These are phyloP conservation scores for Rhamnusium bicolor DNA, from an alignment of 2,888 invertebrate genomes.

Conservation along the genomic window DNA sequence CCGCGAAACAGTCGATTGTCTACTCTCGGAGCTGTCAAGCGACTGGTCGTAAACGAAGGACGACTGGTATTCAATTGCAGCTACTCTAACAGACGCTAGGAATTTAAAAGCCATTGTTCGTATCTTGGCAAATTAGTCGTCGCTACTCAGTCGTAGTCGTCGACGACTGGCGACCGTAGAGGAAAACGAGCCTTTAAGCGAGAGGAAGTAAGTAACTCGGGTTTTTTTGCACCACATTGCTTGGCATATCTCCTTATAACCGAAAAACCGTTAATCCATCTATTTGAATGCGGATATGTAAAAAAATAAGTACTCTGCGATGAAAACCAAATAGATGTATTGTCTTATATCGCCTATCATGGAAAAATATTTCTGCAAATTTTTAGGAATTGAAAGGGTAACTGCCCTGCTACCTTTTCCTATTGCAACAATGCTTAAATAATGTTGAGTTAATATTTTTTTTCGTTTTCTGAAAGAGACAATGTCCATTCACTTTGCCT, in stretches of 20 bases:
- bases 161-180: no score
- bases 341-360: background rate
- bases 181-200: no score
- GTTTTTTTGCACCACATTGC: constrained; percentile 44
- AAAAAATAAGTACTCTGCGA: background rate
- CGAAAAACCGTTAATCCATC: background rate
- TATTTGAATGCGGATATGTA: background rate
- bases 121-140: no score
- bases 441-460: constrained; percentile 46
- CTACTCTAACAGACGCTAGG: no score
- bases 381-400: constrained; percentile 19
- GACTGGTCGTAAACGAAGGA: no score
- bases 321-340: background rate
- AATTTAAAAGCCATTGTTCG: no score
- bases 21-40: no score
- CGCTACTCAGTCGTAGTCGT: no score
- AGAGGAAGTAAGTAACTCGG: constrained; percentile 40
- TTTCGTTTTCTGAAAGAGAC: constrained; percentile 48
- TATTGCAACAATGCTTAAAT: constrained; percentile 42
- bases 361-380: constrained; percentile 20
- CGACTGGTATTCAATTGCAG: no score
- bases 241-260: background rate
- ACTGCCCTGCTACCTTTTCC: constrained; percentile 50
- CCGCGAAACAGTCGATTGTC: no score
- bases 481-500: constrained; percentile 43